Evolutionary conservation across 2,888 invertebrate species (phyloP).

Genomic region (Himalopsyche kuldschensis): DNA sequence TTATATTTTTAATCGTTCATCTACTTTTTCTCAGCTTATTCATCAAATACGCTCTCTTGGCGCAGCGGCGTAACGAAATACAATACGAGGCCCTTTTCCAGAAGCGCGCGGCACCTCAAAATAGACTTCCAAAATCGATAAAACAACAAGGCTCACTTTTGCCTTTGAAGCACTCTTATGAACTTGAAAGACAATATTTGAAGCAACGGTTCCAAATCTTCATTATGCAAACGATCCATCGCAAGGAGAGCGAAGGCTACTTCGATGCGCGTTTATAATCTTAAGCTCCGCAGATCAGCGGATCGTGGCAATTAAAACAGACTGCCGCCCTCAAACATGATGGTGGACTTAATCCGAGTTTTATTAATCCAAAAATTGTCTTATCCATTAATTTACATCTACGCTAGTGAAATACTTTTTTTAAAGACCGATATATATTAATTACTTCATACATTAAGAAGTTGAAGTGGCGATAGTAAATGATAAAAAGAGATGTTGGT

Average conservation of each 20-base stretch:
- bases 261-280: neutral
- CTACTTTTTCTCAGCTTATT: too few relatives aligned
- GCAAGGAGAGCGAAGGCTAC: neutral
- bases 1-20: too few relatives aligned
- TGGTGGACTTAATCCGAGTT: too few relatives aligned
- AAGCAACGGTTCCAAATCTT: neutral
- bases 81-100: neutral
- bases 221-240: neutral
- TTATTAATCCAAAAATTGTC: too few relatives aligned
- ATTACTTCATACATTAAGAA: too few relatives aligned
- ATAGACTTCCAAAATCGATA: neutral
- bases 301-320: neutral
- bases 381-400: too few relatives aligned
- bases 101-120: neutral
- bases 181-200: neutral
- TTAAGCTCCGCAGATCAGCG: neutral
- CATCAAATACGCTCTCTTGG: too few relatives aligned
- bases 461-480: too few relatives aligned
- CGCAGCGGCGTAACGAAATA: neutral
- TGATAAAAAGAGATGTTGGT: too few relatives aligned
- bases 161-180: neutral
- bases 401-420: too few relatives aligned
- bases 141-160: neutral
- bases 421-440: too few relatives aligned
- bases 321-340: too few relatives aligned